These are phyloP conservation scores for Agonopterix heracliana DNA, from an alignment of 2,888 invertebrate genomes.

Conservation along the genomic window DNA sequence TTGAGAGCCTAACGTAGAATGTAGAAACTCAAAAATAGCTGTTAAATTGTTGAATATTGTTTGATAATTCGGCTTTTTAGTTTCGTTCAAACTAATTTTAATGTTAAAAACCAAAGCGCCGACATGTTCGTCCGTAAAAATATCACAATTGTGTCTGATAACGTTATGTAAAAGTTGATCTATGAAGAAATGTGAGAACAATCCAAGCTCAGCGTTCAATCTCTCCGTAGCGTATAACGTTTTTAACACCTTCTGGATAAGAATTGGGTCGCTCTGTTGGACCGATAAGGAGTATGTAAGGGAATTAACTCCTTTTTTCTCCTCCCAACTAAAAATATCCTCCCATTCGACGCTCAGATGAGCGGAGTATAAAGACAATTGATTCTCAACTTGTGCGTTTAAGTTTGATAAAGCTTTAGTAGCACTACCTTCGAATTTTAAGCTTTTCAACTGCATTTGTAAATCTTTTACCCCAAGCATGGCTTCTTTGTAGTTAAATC, in stretches of 20 bases:
- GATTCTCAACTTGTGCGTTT: slow-evolving; percentile 52
- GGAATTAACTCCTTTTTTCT: slow-evolving; percentile 47
- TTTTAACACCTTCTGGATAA: slow-evolving; percentile 56
- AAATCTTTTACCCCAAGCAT: slow-evolving; percentile 44
- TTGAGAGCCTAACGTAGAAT: slow-evolving; percentile 57
- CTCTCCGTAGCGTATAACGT: slow-evolving; percentile 54
- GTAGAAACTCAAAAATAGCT: slow-evolving; percentile 65
- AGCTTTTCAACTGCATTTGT: slow-evolving; percentile 30
- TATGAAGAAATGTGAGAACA: slow-evolving; percentile 65
- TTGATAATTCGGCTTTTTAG: slow-evolving; percentile 52
- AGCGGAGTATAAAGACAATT: slow-evolving; percentile 53
- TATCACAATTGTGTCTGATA: slow-evolving; percentile 61
- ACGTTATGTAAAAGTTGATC: slow-evolving; percentile 55
- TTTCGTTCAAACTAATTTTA: slow-evolving; percentile 50
- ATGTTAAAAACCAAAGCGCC: slow-evolving; percentile 64
- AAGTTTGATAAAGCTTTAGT: slow-evolving; percentile 44
- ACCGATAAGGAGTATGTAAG: slow-evolving; percentile 56
- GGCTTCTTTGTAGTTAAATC: slow-evolving; percentile 53
- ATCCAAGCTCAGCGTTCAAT: slow-evolving; percentile 55
- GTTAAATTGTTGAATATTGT: slow-evolving; percentile 64
- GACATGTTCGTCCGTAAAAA: slow-evolving; percentile 59
- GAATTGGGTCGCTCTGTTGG: slow-evolving; percentile 55
- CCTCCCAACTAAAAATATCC: slow-evolving; percentile 60
- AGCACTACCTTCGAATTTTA: slow-evolving; percentile 51
- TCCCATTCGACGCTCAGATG: slow-evolving; percentile 66